Conservation (phyloP, 1,140 invertebrate species). For the Orchestia grillus region DNA sequence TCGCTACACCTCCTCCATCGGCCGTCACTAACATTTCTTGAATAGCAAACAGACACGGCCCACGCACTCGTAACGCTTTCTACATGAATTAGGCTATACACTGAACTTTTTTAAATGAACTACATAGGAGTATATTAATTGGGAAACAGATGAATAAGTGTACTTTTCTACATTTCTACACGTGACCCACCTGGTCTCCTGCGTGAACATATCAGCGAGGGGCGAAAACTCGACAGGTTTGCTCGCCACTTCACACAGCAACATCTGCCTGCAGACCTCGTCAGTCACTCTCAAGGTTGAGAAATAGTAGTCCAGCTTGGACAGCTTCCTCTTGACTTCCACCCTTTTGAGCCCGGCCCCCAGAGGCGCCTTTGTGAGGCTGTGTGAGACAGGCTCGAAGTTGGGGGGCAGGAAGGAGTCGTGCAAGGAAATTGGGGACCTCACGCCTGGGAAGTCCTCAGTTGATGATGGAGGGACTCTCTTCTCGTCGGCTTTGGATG, state of each 20-base stretch:
- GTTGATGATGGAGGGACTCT: neutral
- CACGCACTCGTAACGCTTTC: neutral
- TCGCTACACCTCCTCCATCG: too few relatives aligned
- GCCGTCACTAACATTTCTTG: too few relatives aligned
- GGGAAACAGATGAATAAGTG: neutral
- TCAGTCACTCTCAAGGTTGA: neutral
- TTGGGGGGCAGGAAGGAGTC: neutral
- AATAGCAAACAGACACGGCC: too few relatives aligned
- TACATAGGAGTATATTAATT: neutral
- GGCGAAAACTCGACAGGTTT: slow-evolving; percentile 3
- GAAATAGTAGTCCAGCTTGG: slow-evolving; percentile 36
- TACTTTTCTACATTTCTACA: neutral
- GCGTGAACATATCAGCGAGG: slow-evolving; percentile 3
- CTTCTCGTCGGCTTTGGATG: neutral
- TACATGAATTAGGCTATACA: neutral
- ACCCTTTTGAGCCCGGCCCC: neutral
- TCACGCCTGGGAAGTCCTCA: neutral
- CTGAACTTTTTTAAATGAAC: neutral
- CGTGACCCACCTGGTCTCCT: slow-evolving; percentile 11
- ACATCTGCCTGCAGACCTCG: neutral
- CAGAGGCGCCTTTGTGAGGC: neutral
- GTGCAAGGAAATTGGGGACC: neutral
- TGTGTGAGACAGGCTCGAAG: neutral
- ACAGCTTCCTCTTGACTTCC: slow-evolving; percentile 31
- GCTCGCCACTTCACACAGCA: slow-evolving; percentile 2